Conservation (phyloP, 2,797 vertebrate genomes). For the Eospalax fontanierii region DNA sequence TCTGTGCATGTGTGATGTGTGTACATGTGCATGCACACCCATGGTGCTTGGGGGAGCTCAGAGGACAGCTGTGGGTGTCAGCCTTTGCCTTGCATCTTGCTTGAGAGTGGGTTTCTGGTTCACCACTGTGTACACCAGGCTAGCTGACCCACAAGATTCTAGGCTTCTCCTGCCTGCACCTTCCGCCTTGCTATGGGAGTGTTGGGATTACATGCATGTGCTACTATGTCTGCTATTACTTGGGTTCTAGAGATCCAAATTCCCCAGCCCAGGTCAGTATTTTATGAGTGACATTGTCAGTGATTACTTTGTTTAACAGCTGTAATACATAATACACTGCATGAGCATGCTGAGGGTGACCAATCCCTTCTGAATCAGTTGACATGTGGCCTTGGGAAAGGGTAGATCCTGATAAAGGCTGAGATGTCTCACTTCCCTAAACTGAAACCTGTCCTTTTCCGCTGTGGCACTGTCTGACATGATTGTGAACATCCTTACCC, state of each 20-base stretch:
- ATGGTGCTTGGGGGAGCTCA: background rate
- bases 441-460: background rate
- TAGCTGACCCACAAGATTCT: background rate
- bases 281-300: conserved; percentile 13
- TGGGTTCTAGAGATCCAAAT: background rate
- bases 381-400: background rate
- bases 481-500: background rate
- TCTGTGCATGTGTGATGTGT: background rate
- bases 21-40: background rate
- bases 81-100: background rate
- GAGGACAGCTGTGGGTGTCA: background rate
- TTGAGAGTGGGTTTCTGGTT: background rate
- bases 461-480: background rate
- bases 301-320: conserved; percentile 11
- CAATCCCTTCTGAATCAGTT: background rate
- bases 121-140: background rate
- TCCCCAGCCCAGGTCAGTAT: background rate
- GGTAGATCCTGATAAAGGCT: background rate
- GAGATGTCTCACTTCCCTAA: background rate
- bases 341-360: background rate
- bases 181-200: background rate
- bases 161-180: background rate
- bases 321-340: background rate
- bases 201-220: background rate
- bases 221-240: background rate